Evolutionary conservation across 2,113 vertebrate species (phyloP), one percentile per base, ranked within the genome.

Genomic region (Siniperca knerii): DNA sequence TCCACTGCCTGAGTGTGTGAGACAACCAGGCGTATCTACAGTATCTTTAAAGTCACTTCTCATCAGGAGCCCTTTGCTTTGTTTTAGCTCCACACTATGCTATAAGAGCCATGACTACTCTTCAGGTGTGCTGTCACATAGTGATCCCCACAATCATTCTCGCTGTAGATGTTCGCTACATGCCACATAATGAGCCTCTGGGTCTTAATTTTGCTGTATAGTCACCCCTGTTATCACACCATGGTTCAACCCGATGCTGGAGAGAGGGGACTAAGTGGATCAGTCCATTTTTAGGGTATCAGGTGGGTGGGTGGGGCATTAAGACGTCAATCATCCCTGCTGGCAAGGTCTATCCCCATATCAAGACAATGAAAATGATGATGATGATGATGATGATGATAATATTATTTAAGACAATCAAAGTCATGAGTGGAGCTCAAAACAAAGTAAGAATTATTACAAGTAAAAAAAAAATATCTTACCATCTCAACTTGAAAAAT

Each of bases 401-500:
- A 88, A 44, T 44, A 94, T 96, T 96, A 96, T 96, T 95, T 96
- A 97, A 98, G 98, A 99, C 98, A 99, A 99, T 99, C 98, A 99
- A 97, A 98, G 96, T 95, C 95, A 94, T 87, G 96, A 97, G 97
- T 97, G 98, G 97, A 98, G 98, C 97, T 98, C 96, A 97, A 98
- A 98, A 97, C 97, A 97, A 98, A 97, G 97, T 93, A 87, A 90
- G 94, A 94, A 89, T 94, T 94, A 94, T 93, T 87, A 90, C 88
- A 89, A 93, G 73, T 82, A 58, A 90, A 80, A 90, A 89, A 85
- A 93, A 95, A 90, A 95, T 95, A 97, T 98, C 97, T 96, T 96
- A 97, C 97, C 98, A 98, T 99, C 97, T 98, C 97, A 95, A 98
- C 98, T 99, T 99, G 97, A 99, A 98, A 97, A 99, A 97, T 98